A percentile compares a stretch with the other conserved stretches of the same genome.
These are phyloP conservation scores for Gorilla gorilla DNA, from an alignment of 2,113 vertebrate species.

Conservation along the genomic window DNA sequence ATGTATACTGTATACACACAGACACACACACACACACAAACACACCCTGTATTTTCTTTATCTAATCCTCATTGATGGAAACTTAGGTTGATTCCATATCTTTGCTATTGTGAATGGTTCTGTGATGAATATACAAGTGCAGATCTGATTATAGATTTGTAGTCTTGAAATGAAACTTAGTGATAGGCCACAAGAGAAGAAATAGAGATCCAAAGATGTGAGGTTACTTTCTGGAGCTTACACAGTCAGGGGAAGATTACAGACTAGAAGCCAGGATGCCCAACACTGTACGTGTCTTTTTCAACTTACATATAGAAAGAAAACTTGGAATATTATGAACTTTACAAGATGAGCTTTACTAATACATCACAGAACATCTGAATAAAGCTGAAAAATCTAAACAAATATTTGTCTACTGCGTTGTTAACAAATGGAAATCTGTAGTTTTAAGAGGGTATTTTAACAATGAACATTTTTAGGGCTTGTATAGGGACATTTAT, in stretches of 20 bases:
- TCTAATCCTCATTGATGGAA: no score
- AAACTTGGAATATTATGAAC: background rate
- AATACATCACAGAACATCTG: background rate
- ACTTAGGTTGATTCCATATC: no score
- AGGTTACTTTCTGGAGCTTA: background rate
- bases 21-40: no score
- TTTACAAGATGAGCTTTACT: background rate
- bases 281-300: background rate
- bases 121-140: no score
- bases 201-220: background rate
- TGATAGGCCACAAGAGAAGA: background rate
- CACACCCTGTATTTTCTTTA: no score
- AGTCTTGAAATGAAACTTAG: background rate
- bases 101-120: no score
- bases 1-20: no score
- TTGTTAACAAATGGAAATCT: background rate
- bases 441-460: constrained; percentile 1
- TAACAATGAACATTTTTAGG: background rate
- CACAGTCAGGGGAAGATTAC: background rate
- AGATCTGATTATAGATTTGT: background rate
- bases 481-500: background rate
- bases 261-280: background rate
- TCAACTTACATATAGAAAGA: background rate
- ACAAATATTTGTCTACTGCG: background rate
- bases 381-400: background rate